Conservation (phyloP, 2,113 vertebrate species). For the Micronycteris hirsuta region DNA sequence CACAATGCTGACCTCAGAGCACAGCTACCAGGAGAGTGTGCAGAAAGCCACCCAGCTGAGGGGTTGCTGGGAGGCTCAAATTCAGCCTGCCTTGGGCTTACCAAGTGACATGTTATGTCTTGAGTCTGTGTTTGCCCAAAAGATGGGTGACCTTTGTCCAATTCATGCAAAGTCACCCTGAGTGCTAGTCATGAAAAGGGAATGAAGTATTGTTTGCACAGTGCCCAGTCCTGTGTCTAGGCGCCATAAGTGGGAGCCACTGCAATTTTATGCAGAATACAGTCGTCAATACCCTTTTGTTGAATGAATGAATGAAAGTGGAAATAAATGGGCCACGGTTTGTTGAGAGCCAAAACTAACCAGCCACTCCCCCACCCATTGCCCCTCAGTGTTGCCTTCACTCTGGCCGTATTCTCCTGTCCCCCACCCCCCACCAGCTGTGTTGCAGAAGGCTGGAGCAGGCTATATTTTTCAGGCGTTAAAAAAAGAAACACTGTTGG, state of each 20-base stretch:
- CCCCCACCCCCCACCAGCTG: constrained; percentile 50
- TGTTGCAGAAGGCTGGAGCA: constrained; percentile 39
- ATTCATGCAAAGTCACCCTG: background rate
- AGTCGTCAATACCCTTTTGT: background rate
- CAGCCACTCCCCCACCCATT: background rate
- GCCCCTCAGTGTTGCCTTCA: background rate
- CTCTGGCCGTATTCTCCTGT: background rate
- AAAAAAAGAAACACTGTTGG: constrained; percentile 63
- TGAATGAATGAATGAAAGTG: background rate
- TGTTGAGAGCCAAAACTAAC: background rate
- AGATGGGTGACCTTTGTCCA: background rate
- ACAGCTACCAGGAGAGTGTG: accelerated
- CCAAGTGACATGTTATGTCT: background rate
- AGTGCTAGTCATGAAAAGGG: background rate
- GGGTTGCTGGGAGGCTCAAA: background rate
- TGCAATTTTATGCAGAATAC: background rate
- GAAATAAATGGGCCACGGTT: background rate
- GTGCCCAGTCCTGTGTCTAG: background rate
- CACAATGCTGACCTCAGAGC: background rate
- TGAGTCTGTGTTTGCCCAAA: background rate
- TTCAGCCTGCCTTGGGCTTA: background rate
- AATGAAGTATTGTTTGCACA: background rate
- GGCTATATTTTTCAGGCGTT: constrained; percentile 63
- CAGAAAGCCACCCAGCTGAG: background rate
- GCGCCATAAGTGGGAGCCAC: background rate